Percentiles rank a stretch among this genome's conserved stretches.
Conservation (phyloP, 2,113 vertebrate species). For the Nycticebus coucang region DNA sequence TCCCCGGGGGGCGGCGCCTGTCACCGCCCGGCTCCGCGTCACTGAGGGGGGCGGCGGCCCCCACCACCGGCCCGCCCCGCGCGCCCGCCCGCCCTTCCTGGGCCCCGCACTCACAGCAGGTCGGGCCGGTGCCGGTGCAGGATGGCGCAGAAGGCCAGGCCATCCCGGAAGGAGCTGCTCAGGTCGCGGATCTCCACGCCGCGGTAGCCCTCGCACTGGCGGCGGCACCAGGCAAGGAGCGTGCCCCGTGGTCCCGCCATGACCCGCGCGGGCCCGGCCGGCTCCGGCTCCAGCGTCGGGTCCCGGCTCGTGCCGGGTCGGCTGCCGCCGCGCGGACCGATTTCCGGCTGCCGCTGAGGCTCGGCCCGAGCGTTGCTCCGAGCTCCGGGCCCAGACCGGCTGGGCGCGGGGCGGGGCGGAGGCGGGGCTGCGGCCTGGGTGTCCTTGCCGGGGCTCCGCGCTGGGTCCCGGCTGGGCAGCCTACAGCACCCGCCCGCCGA, state of each 20-base stretch:
- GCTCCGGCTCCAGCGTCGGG: background rate
- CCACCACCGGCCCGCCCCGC: background rate
- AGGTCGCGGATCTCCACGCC: slow-evolving; percentile 94
- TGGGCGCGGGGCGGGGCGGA: slow-evolving; percentile 36
- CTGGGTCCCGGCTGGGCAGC: background rate
- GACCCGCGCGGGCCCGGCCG: slow-evolving; percentile 17
- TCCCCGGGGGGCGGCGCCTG: background rate
- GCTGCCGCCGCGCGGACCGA: background rate
- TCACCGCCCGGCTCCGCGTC: slow-evolving; percentile 39
- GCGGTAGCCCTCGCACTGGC: slow-evolving; percentile 91
- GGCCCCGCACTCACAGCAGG: slow-evolving; percentile 91
- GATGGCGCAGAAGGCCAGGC: slow-evolving; percentile 96
- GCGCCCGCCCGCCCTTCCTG: background rate
- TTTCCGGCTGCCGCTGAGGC: background rate
- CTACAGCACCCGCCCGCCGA: background rate
- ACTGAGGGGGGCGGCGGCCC: slow-evolving; percentile 63
- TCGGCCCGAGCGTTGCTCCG: background rate
- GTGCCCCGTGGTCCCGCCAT: slow-evolving; percentile 92
- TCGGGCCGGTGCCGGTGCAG: slow-evolving; percentile 96
- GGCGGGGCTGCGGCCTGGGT: slow-evolving; percentile 56
- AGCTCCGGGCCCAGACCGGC: slow-evolving; percentile 9
- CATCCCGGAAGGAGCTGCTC: slow-evolving; percentile 95
- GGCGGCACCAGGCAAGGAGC: slow-evolving; percentile 95
- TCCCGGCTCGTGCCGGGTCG: background rate
- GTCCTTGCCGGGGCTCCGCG: background rate